Conservation (phyloP, 2,113 vertebrate genomes). For the Eudorcas thomsonii region DNA sequence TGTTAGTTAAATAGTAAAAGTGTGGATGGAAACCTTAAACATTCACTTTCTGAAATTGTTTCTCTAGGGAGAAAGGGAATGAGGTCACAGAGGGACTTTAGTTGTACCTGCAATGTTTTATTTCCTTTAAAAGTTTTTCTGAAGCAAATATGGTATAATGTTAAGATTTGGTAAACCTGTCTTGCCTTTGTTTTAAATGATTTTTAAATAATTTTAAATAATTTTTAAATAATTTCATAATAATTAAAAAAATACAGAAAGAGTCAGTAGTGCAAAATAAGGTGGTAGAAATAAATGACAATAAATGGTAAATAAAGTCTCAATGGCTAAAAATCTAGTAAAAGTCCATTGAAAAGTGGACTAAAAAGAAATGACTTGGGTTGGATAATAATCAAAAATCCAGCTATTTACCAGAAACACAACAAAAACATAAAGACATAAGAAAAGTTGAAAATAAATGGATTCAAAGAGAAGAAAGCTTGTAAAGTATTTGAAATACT, state of each 20-base stretch:
- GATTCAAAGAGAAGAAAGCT: neutral
- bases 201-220: too few relatives aligned
- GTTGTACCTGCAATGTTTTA: neutral
- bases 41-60: neutral
- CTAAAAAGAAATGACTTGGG: neutral
- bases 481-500: neutral
- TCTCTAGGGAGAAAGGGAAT: neutral
- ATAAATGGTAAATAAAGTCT: neutral
- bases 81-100: neutral
- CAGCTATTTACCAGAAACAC: neutral
- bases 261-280: neutral
- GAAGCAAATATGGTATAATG: neutral
- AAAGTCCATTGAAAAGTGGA: neutral
- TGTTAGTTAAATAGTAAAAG: neutral
- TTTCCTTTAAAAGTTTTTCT: neutral
- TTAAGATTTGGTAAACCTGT: neutral
- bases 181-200: neutral
- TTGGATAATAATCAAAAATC: neutral
- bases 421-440: neutral
- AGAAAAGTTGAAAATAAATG: conserved; percentile 1
- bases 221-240: neutral
- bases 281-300: neutral
- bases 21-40: neutral
- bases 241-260: neutral
- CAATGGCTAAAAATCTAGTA: neutral